These are phyloP conservation scores for Acanthopagrus latus DNA, from an alignment of 2,797 vertebrate genomes.

Conservation along the genomic window DNA sequence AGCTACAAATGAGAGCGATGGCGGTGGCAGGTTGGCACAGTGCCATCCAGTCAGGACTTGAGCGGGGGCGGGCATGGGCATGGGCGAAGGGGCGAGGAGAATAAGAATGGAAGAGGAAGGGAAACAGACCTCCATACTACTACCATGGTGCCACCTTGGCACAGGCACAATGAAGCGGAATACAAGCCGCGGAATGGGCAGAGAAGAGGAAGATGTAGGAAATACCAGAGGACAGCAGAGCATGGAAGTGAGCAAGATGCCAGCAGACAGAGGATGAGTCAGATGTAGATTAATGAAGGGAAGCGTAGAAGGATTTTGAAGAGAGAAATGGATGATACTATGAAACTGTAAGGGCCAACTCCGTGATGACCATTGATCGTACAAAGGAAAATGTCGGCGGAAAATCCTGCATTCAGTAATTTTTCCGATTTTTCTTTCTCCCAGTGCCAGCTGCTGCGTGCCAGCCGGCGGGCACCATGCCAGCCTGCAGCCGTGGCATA, in stretches of 20 bases:
- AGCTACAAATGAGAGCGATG: conserved; percentile 98
- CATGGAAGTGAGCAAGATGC: conserved; percentile 61
- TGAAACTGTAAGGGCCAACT: conserved; percentile 39
- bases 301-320: conserved; percentile 47
- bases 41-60: conserved; percentile 99
- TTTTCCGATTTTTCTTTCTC: conserved; percentile 42
- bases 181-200: conserved; percentile 42
- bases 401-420: conserved; percentile 45
- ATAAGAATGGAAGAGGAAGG: conserved; percentile 83
- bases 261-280: conserved; percentile 62
- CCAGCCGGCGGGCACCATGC: conserved; percentile 72
- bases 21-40: conserved; percentile 96
- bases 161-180: conserved; percentile 61
- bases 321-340: conserved; percentile 40
- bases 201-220: conserved; percentile 48
- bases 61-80: conserved; percentile 89
- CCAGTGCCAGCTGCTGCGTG: conserved; percentile 57
- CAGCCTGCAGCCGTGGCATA: conserved; percentile 59
- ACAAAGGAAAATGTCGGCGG: conserved; percentile 26
- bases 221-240: conserved; percentile 48
- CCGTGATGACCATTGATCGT: conserved; percentile 32
- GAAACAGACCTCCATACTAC: conserved; percentile 81
- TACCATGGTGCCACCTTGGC: conserved; percentile 81
- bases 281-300: conserved; percentile 50
- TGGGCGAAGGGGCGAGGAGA: conserved; percentile 82